Evolutionary conservation across 2,888 invertebrate genomes (phyloP), one percentile per base, ranked within the genome.

Genomic region (Ptycholaimellus sp.): DNA sequence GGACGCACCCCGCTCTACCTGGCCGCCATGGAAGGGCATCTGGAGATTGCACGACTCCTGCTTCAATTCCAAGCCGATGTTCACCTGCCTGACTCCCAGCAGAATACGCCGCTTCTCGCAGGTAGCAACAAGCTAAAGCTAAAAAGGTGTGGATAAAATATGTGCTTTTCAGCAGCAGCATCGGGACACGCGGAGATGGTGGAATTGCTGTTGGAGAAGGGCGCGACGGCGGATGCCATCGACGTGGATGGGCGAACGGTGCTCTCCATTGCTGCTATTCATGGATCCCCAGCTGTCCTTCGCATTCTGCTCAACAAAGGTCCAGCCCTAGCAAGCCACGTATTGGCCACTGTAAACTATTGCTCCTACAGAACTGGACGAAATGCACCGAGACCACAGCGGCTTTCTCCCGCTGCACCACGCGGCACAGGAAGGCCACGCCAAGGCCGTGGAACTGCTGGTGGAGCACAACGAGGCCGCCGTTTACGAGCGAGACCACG

Each of bases 371-470:
- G n/a, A n/a, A n/a, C 13, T 60, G 36, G 61, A 61, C 42, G 60
- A 68, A 50, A 61, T 64, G 52, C 67, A 68, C 46, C 49, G 65
- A 11, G 90, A 90, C 57, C 85, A 90, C 62, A 77, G 79, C 0
- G 85, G 87, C 0, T 85, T 85, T 85, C 85, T 87, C 1, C 85
- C 87, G 1, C 59, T 90, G 38, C 87, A 90, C 57, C 83, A 87
- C 57, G 76, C 85, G 0, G 79, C 83, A n/a, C 83, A 82, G 57
- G 85, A 87, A 66, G 76, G 80, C 13, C 80, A 81, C 57, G 62
- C 70, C 36, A 76, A 77, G 54, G 79, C 80, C 1, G 74, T 76
- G 51, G 19, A 3, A 2, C 25, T 31, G 14, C 34, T 41, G 18
- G 16, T 16, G 13, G 30, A n/a, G 21, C 14, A 16, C n/a, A 35